Evolutionary conservation across 2,888 invertebrate genomes (phyloP).

Genomic region (Eremobia ochroleuca): DNA sequence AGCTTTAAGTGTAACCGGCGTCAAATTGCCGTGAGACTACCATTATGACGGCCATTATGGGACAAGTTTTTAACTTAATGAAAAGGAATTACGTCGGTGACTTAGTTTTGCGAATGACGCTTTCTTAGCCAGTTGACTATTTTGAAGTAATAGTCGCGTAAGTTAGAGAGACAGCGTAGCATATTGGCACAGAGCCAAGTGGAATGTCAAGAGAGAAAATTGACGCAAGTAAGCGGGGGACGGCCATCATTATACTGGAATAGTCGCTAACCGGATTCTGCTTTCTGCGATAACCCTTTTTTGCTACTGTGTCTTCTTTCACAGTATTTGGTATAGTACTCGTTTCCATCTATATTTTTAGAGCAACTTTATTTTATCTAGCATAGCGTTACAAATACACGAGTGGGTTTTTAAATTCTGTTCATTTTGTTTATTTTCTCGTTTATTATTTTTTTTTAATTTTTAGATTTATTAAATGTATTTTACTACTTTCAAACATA

Average conservation of each 20-base stretch:
- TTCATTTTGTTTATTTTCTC: not conserved
- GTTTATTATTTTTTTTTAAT: not conserved
- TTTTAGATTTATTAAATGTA: not conserved
- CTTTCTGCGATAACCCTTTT: slow-evolving; percentile 45
- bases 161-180: slow-evolving; percentile 51
- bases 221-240: slow-evolving; percentile 60
- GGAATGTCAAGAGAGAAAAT: slow-evolving; percentile 64
- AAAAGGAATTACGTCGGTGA: slow-evolving; percentile 18
- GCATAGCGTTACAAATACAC: not conserved
- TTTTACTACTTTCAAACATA: not conserved
- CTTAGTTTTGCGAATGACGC: slow-evolving; percentile 36
- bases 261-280: slow-evolving; percentile 50
- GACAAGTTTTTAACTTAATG: slow-evolving; percentile 50
- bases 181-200: slow-evolving; percentile 63
- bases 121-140: slow-evolving; percentile 40
- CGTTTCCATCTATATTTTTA: not conserved
- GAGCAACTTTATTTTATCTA: not conserved
- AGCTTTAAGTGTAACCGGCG: slow-evolving; percentile 39
- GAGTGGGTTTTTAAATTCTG: not conserved
- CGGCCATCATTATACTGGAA: slow-evolving; percentile 59
- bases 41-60: slow-evolving; percentile 37
- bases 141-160: slow-evolving; percentile 51
- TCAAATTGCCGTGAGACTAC: slow-evolving; percentile 47
- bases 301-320: slow-evolving; percentile 24
- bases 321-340: slow-evolving; percentile 9